A percentile compares a stretch with the other conserved stretches of the same genome.
Evolutionary conservation across 1,140 invertebrate genomes (phyloP).

Genomic region (Halictus rubicundus): DNA sequence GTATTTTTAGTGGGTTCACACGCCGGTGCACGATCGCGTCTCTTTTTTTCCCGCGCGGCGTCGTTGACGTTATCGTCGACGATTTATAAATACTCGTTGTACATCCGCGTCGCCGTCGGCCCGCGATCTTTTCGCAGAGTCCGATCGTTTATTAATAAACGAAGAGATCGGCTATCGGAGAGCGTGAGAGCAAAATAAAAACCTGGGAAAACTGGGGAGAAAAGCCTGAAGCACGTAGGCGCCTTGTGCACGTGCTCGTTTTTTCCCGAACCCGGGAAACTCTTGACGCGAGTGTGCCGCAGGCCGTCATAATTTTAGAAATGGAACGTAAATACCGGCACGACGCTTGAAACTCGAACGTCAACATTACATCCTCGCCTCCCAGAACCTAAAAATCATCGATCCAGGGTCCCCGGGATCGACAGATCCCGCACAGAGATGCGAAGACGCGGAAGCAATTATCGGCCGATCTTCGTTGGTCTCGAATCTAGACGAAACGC

Average conservation of each 20-base stretch:
- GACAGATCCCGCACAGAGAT: too few species aligned
- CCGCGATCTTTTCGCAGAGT: conserved; percentile 33
- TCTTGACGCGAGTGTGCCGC: too few species aligned
- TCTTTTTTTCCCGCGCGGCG: conserved; percentile 14
- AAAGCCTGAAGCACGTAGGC: not conserved
- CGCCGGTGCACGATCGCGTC: not conserved
- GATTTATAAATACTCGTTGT: conserved; percentile 54
- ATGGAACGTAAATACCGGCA: too few species aligned
- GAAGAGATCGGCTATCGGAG: not conserved
- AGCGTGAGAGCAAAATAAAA: not conserved
- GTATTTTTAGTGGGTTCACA: conserved; percentile 59
- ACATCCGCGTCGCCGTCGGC: not conserved
- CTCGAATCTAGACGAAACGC: too few species aligned
- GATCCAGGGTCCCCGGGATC: too few species aligned
- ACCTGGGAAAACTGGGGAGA: not conserved
- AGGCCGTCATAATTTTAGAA: too few species aligned
- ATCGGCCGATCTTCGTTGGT: too few species aligned
- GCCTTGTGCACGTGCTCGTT: not conserved
- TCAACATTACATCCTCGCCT: too few species aligned
- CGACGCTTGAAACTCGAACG: too few species aligned
- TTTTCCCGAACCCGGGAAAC: too few species aligned
- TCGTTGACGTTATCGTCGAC: conserved; percentile 57
- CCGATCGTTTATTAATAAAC: conserved; percentile 54
- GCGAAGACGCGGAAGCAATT: too few species aligned
- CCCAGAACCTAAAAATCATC: too few species aligned